Base-by-base conservation (phyloP, 1,140 invertebrate genomes). In the Trigoniulus corallinus region DNA sequence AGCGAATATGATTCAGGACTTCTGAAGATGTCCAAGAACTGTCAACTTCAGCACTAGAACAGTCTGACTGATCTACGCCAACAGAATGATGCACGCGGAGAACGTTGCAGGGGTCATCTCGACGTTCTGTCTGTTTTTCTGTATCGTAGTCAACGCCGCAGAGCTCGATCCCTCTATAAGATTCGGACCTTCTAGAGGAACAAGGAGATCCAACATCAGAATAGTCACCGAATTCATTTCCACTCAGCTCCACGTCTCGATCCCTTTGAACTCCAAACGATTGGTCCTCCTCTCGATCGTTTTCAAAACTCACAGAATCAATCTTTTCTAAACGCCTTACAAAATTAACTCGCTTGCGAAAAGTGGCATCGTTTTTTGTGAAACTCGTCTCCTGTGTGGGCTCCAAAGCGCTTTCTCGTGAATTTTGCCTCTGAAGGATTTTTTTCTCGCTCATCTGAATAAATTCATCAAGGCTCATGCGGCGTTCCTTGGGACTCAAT, bases 391-490 rank as follows among this genome's bases (percentile, higher is more conserved):
- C 15, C 7, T 34, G 7, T 7, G 7, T 7, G 29, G 7, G 7
- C 7, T 15, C 15, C 29, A 34, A 34, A 34, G 15, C 15, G 7
- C 15, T 15, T 7, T 7, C 15, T 7, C 29, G 29, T 7, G 29
- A 34, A 15, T 34, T 34, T 7, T 34, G 7, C 29, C 29, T 7
- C 29, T 34, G 7, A 34, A 34, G 29, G 37, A 56, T 55, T 13
- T 49, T 57, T 66, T 63, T 61, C 50, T 81, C 78, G 37, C 73
- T 77, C 70, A 81, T 72, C 55, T 78, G 75, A 53, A 81, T 78
- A 20, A 81, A 70, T 57, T 82, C 79, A 45, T 76, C 78, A 12
- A 67, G 54, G 51, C 63, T 65, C 48, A 61, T 55, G 3, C 60
- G 26, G 18, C 58, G 27, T 0, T 47, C 2, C 58, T 67, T 60